These are phyloP conservation scores for Ditula angustiorana DNA, from an alignment of 2,888 invertebrate species.

Conservation along the genomic window DNA sequence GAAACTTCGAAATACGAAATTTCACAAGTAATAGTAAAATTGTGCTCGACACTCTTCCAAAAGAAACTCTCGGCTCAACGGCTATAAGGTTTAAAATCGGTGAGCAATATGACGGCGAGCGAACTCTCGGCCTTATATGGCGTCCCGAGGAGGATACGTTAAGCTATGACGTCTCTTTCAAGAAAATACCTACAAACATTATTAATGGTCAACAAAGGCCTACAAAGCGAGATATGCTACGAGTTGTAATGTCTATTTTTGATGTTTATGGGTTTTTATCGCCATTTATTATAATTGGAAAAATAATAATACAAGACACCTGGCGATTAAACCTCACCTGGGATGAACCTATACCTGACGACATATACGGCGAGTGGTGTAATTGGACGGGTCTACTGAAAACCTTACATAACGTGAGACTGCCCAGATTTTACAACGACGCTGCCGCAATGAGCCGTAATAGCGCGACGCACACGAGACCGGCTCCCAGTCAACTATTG, in stretches of 20 bases:
- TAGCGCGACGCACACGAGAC: neutral
- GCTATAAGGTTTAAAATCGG: slow-evolving; percentile 35
- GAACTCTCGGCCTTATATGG: slow-evolving; percentile 40
- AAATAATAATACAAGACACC: slow-evolving; percentile 38
- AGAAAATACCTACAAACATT: slow-evolving; percentile 10
- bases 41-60: neutral
- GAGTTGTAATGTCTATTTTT: too few species aligned
- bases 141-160: slow-evolving; percentile 22
- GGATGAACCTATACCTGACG: neutral
- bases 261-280: too few species aligned
- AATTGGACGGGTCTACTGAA: neutral
- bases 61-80: neutral
- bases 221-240: slow-evolving; percentile 39
- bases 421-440: neutral
- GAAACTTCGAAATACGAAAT: neutral
- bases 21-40: neutral
- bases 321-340: slow-evolving; percentile 25
- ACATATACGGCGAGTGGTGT: neutral
- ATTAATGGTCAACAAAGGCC: slow-evolving; percentile 18
- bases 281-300: slow-evolving; percentile 38
- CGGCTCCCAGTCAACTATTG: neutral
- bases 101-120: slow-evolving; percentile 32
- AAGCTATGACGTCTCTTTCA: slow-evolving; percentile 25
- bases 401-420: neutral
- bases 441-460: neutral